phyloP scores from a whole-genome alignment of 1,140 invertebrate genomes.

The Triops longicaudatus region DNA sequence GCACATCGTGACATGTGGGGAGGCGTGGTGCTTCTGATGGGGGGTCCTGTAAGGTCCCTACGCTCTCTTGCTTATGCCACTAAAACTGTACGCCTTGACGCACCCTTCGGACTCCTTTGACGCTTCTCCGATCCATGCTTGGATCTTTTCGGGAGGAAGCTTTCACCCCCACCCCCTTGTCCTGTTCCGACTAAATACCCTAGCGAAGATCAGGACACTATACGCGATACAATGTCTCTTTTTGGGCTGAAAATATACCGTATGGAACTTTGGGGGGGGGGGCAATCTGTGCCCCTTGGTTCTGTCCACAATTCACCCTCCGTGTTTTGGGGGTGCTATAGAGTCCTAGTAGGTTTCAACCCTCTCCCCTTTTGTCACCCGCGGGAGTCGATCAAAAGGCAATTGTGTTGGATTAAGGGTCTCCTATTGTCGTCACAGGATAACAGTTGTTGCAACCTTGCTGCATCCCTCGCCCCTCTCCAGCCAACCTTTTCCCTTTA shows the following conservation, averaged over 20 bases:
- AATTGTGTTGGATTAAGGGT: slow-evolving; percentile 12
- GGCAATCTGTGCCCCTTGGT: background rate
- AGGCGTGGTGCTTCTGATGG: background rate
- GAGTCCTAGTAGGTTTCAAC: background rate
- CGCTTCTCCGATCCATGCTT: background rate
- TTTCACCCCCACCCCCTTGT: background rate
- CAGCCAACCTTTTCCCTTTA: background rate
- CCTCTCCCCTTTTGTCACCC: slow-evolving; percentile 3
- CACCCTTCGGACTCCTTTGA: background rate
- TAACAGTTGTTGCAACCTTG: slow-evolving; percentile 13
- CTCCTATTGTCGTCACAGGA: slow-evolving; percentile 3
- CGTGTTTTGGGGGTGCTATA: background rate
- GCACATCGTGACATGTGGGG: slow-evolving; percentile 4
- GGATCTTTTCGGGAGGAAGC: background rate
- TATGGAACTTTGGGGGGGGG: background rate
- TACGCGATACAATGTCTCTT: background rate
- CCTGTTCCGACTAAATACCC: background rate
- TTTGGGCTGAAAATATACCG: background rate
- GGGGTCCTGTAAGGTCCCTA: slow-evolving; percentile 6
- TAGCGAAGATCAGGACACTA: background rate
- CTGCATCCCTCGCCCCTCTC: too few species aligned
- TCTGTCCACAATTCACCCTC: background rate
- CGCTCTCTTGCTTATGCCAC: slow-evolving; percentile 5
- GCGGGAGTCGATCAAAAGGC: slow-evolving; percentile 10
- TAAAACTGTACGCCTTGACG: background rate